phyloP scores from a whole-genome alignment of 2,888 invertebrate genomes.

The Acleris laterana region DNA sequence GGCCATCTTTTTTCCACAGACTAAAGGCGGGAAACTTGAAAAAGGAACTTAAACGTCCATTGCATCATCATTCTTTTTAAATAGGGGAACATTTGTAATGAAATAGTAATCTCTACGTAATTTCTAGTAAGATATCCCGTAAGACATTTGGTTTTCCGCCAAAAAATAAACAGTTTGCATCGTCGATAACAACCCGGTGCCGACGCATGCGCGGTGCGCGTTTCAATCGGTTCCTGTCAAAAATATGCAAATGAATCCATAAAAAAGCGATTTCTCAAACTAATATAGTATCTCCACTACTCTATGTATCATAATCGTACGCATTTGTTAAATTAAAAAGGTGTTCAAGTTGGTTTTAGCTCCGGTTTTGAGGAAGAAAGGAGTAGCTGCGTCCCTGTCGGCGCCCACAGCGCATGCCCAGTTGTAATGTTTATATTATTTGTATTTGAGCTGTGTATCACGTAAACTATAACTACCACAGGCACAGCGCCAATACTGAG shows the following conservation, averaged over 20 bases:
- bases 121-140: neutral
- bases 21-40: conserved; percentile 27
- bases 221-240: conserved; percentile 68
- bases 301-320: conserved; percentile 48
- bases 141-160: conserved; percentile 52
- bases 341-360: conserved; percentile 20
- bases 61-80: neutral
- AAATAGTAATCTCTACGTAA: neutral
- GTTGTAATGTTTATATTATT: conserved; percentile 85
- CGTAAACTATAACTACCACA: conserved; percentile 86
- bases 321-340: conserved; percentile 25
- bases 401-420: conserved; percentile 76
- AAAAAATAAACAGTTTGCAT: conserved; percentile 79
- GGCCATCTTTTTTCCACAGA: conserved; percentile 24
- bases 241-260: conserved; percentile 83
- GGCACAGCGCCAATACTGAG: conserved; percentile 83
- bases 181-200: conserved; percentile 76
- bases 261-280: conserved; percentile 65
- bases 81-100: neutral
- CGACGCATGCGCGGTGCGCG: conserved; percentile 69
- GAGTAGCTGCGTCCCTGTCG: conserved; percentile 69
- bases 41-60: conserved; percentile 1
- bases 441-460: conserved; percentile 86
- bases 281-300: conserved; percentile 56
- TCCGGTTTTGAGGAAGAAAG: conserved; percentile 28